phyloP scores from a whole-genome alignment of 2,888 invertebrate species.

The Drosophila differens region DNA sequence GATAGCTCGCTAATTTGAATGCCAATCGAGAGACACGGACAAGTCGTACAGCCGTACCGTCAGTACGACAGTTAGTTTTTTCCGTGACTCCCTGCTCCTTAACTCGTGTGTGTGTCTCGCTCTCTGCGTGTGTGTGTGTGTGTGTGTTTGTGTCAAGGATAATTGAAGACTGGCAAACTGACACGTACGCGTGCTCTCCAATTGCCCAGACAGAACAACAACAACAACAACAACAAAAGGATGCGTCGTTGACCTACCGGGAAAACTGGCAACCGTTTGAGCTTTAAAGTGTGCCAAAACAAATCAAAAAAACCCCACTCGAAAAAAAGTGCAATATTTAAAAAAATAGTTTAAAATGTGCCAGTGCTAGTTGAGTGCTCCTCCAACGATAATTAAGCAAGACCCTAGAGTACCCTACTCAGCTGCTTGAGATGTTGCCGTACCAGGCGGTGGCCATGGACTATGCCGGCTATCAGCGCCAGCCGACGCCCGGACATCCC shows the following conservation, averaged over 20 bases:
- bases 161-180: conserved; percentile 71
- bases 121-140: conserved; percentile 17
- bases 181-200: conserved; percentile 73
- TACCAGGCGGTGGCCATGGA: conserved; percentile 96
- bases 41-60: conserved; percentile 9
- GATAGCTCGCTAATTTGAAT: conserved; percentile 79
- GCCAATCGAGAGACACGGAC: conserved; percentile 66
- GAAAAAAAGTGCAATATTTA: conserved; percentile 35
- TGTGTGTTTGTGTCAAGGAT: conserved; percentile 61
- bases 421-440: conserved; percentile 89
- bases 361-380: conserved; percentile 47
- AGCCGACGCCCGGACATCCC: conserved; percentile 85
- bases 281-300: conserved; percentile 52
- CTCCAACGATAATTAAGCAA: conserved; percentile 17
- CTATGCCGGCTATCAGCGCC: conserved; percentile 90
- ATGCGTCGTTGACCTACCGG: conserved; percentile 65
- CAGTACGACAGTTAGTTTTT: conserved; percentile 47
- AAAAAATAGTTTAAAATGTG: conserved; percentile 44
- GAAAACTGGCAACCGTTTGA: conserved; percentile 4
- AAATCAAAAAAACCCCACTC: conserved; percentile 20
- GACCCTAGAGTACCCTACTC: background rate
- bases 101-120: background rate
- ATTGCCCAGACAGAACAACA: conserved; percentile 46
- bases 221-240: conserved; percentile 42
- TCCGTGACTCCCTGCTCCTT: conserved; percentile 35